These are phyloP conservation scores for Cydia pomonella DNA, from an alignment of 1,140 invertebrate genomes.

Conservation along the genomic window DNA sequence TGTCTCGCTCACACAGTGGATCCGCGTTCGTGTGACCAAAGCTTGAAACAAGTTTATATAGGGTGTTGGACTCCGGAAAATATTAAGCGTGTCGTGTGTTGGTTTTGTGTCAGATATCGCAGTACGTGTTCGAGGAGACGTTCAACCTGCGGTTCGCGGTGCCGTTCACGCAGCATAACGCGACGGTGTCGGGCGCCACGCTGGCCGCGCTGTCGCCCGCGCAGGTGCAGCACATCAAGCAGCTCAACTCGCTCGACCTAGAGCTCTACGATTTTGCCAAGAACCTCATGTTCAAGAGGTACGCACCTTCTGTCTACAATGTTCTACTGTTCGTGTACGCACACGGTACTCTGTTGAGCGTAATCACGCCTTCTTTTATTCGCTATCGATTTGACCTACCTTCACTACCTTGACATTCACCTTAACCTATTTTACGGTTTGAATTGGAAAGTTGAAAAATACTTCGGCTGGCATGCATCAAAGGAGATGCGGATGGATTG, in stretches of 20 bases:
- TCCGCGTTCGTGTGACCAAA: too few relatives aligned
- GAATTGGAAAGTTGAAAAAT: too few relatives aligned
- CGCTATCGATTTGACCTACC: too few relatives aligned
- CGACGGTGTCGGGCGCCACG: slow-evolving; percentile 90
- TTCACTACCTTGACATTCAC: too few relatives aligned
- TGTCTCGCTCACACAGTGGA: too few relatives aligned
- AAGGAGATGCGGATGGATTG: too few relatives aligned
- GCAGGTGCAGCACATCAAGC: slow-evolving; percentile 88
- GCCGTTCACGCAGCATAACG: slow-evolving; percentile 94
- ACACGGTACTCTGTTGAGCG: too few relatives aligned
- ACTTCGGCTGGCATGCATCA: too few relatives aligned
- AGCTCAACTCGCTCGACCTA: slow-evolving; percentile 94
- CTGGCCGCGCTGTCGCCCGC: slow-evolving; percentile 86
- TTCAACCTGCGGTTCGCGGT: slow-evolving; percentile 95
- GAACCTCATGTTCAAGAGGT: slow-evolving; percentile 88
- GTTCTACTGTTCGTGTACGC: too few relatives aligned
- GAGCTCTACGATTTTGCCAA: slow-evolving; percentile 97
- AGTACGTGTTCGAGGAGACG: slow-evolving; percentile 98
- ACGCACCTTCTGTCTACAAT: slow-evolving; percentile 27
- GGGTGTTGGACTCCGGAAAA: background rate
- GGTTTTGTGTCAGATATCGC: slow-evolving; percentile 85
- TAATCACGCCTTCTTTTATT: too few relatives aligned
- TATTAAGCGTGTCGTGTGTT: background rate
- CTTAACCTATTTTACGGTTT: too few relatives aligned
- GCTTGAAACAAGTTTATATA: too few relatives aligned